Base-by-base conservation (phyloP, 2,797 vertebrate genomes). In the Picus viridis region DNA sequence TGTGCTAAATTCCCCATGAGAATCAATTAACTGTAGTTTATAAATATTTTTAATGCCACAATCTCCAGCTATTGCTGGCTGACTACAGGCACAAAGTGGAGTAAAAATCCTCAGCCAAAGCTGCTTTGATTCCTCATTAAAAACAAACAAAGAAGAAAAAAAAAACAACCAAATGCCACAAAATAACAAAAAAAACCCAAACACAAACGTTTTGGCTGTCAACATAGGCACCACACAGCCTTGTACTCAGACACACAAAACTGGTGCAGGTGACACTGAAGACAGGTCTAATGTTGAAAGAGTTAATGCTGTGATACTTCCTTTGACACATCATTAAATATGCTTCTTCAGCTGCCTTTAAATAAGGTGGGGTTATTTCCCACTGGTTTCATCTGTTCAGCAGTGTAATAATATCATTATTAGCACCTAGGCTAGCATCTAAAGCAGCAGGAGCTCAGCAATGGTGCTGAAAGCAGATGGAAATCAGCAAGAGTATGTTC, bases 21-120 rank as follows among this genome's bases (percentile, higher is more conserved):
- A 78, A 83, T 85, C 36, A 87, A 89, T 92, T 91, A 94, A 81
- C 76, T 83, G 63, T 30, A 86, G 76, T 92, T 91, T 67, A 88
- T 88, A 89, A 45, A 67, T 64, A 47, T 81, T 67, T 91, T 87
- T 91, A 49, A 84, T 88, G 71, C 72, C 64, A 67, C 41, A 34
- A 56, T 84, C 54, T 69, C 91, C 65, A 82, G 12, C 69, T 6
- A 9, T 73, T 22, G 2, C 56, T 76, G 61, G 30, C 41, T 86
- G 89, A 58, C 24, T 34, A 45, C 34, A 84, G 41, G 29, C 58
- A 39, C 36, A 26, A 47, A 68, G 53, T 11, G 24, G 18, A 91
- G 76, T 43, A 63, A 92, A 85, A 86, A 76, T 16, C 23, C 39
- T 49, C 57, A 53, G 23, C 80, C 47, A 70, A 39, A 74, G 16